Evolutionary conservation across 2,113 vertebrate species (phyloP), one percentile per base, ranked within the genome.

Genomic region (Candoia aspera): DNA sequence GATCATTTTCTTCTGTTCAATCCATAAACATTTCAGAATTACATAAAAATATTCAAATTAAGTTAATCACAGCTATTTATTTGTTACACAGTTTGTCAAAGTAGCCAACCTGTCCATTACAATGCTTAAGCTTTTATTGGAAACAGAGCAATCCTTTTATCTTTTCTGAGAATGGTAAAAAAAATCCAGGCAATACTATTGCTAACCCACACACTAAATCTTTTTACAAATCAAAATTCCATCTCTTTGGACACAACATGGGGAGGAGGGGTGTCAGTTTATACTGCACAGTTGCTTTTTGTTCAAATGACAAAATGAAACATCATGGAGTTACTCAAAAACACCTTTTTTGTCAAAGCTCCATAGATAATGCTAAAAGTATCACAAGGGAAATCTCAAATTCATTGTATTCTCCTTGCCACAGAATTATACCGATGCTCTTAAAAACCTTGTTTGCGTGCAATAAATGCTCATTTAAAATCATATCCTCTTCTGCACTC

Each of bases 161-260:
- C 0, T 68, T 79, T 79, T 79, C 73, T 79, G 33, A 42, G 17
- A 54, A 85, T 53, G 11, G 4, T 23, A 84, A 98, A 94, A 97
- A 97, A 97, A 98, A 97, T 97, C 97, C 97, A 96, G 96, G 97
- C 97, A 96, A 89, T 2, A 64, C 42, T 37, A 37, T 79, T 79
- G 17, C 17, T 79, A 37, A 37, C 17, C 73, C 17, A 42, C 73
- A 37, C 13, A n/a, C 33, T 73, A 73, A 79, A 79, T 79, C 68
- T 37, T 79, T 79, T 79, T 37, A 37, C 6, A 37, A 79, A 79
- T 79, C 73, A 79, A 79, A 79, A 37, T 79, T 79, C 33, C n/a
- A 79, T 79, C 33, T 15, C n/a, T 73, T 8, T 6, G 5, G 15
- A 33, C 0, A 1, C 64, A 73, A 73, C 1, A 15, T 17, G 33